Conservation (phyloP, 2,797 vertebrate genomes). For the Cyprinella venusta region DNA sequence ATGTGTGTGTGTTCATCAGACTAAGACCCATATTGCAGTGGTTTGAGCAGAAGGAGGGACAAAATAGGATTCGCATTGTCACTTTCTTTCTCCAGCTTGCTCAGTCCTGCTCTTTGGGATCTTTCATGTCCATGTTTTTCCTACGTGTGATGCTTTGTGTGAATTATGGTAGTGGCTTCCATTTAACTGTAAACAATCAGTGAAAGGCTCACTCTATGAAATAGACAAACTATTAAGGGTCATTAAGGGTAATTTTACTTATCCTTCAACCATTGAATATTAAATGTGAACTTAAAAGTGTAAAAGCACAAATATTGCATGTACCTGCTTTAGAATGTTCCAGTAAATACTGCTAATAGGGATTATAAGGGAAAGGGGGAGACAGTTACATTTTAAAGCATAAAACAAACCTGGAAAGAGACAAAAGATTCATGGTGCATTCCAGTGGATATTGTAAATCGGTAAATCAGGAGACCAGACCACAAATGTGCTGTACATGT, state of each 20-base stretch:
- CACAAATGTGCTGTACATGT: not conserved
- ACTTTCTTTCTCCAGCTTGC: not conserved
- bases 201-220: not conserved
- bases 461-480: not conserved
- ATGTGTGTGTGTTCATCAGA: not conserved
- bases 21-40: not conserved
- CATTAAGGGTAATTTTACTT: not conserved
- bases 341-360: not conserved
- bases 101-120: not conserved
- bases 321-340: not conserved
- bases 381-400: not conserved
- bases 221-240: not conserved
- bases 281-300: not conserved
- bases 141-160: not conserved
- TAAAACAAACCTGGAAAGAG: not conserved
- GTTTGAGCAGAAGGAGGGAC: not conserved
- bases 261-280: not conserved
- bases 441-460: not conserved
- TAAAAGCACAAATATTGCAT: not conserved
- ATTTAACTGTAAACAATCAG: not conserved
- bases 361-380: not conserved
- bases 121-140: not conserved
- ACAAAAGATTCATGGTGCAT: not conserved
- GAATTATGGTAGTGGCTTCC: not conserved
- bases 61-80: conserved; percentile 2